Conservation (phyloP, 2,888 invertebrate species). For the Drosophila diplacantha region DNA sequence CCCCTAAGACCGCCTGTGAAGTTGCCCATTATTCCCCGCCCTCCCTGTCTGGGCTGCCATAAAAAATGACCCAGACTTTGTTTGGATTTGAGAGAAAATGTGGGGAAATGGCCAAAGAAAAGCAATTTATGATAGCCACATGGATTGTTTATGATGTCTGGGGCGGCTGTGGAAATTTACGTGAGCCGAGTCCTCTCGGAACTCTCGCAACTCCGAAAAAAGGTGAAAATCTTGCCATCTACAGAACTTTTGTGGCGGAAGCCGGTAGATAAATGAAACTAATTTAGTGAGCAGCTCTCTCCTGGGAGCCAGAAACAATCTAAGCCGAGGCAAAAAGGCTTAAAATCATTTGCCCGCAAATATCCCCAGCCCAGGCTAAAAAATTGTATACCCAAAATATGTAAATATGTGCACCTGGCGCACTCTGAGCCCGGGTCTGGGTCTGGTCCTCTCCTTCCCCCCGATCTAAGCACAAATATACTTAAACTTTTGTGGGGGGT, state of each 20-base stretch:
- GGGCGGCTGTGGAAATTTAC: constrained; percentile 57
- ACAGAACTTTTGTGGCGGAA: constrained; percentile 43
- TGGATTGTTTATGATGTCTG: constrained; percentile 71
- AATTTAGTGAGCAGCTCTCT: constrained; percentile 63
- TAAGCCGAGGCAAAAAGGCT: constrained; percentile 46
- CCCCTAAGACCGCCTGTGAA: constrained; percentile 55
- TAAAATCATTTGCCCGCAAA: constrained; percentile 65
- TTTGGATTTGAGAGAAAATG: constrained; percentile 33
- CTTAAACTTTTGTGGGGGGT: constrained; percentile 53
- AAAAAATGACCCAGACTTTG: constrained; percentile 60
- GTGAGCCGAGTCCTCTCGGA: constrained; percentile 44
- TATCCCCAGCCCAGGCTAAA: constrained; percentile 25
- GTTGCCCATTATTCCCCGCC: constrained; percentile 29
- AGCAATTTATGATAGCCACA: constrained; percentile 67
- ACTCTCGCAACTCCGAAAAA: constrained; percentile 2
- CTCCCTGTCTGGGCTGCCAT: constrained; percentile 30
- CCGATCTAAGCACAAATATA: constrained; percentile 47
- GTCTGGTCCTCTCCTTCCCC: neutral
- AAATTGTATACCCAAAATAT: constrained; percentile 48
- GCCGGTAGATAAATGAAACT: constrained; percentile 63
- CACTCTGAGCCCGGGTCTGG: constrained; percentile 24
- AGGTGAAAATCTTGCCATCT: constrained; percentile 28
- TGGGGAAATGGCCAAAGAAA: constrained; percentile 37
- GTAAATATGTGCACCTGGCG: constrained; percentile 70
- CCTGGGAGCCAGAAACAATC: constrained; percentile 39